Conservation (phyloP, 2,797 vertebrate species). For the Sardinella longiceps region DNA sequence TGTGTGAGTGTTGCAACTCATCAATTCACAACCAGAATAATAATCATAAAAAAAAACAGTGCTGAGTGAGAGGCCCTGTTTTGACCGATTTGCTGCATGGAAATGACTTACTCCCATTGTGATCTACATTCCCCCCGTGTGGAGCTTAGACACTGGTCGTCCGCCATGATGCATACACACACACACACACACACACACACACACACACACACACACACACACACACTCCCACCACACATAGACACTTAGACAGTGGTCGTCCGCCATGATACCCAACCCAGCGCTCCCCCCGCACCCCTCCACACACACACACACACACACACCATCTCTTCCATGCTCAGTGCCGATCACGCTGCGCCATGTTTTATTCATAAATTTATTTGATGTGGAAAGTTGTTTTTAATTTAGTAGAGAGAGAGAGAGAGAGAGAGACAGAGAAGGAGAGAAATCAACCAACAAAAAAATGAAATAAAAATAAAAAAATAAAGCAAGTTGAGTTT, state of each 20-base stretch:
- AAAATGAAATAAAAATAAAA: neutral
- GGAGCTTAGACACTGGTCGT: neutral
- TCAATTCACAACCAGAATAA: constrained; percentile 16
- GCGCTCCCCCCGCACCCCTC: neutral
- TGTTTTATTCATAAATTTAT: constrained; percentile 14
- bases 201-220: neutral
- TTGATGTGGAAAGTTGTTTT: constrained; percentile 22
- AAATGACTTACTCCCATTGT: neutral
- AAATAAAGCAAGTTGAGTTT: neutral
- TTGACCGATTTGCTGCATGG: constrained; percentile 5
- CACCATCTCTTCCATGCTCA: neutral
- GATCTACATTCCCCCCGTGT: neutral
- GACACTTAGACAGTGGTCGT: neutral
- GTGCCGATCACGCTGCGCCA: neutral
- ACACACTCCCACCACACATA: too few relatives aligned
- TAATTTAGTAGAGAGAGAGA: neutral
- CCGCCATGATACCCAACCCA: neutral
- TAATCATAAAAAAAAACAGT: neutral
- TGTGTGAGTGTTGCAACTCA: neutral
- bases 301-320: neutral
- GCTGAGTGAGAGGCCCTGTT: neutral
- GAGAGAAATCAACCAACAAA: neutral
- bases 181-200: neutral
- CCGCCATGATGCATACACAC: neutral
- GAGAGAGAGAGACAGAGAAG: neutral